These are phyloP conservation scores for Trochalopteron elliotii DNA, from an alignment of 2,113 vertebrate genomes.

Conservation along the genomic window DNA sequence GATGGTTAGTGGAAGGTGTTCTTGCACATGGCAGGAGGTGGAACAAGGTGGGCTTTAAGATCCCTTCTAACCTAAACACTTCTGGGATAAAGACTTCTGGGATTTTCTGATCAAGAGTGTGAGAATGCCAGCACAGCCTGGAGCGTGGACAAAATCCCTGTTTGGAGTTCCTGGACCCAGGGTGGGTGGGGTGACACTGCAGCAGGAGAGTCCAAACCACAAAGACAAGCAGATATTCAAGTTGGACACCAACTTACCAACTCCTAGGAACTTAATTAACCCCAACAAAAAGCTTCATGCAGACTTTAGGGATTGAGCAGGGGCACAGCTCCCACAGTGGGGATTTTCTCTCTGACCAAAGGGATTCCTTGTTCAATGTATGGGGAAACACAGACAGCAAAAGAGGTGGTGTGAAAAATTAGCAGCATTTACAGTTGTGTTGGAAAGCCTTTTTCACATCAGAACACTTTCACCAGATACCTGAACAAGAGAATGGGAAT, in stretches of 20 bases:
- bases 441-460: not conserved
- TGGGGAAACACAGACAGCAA: not conserved
- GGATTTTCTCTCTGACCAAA: not conserved
- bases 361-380: not conserved
- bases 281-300: not conserved
- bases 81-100: too few relatives aligned
- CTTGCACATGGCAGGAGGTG: not conserved
- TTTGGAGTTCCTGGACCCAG: rapidly evolving
- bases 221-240: not conserved
- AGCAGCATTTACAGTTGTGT: not conserved
- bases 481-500: not conserved
- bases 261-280: not conserved
- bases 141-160: not conserved
- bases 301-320: not conserved
- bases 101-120: not conserved
- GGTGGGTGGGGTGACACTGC: not conserved
- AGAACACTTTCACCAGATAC: not conserved
- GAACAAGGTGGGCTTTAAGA: not conserved
- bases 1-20: not conserved
- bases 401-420: not conserved
- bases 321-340: not conserved
- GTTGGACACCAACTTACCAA: not conserved
- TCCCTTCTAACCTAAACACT: not conserved
- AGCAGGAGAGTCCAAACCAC: not conserved
- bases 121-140: not conserved